Percentiles rank a stretch among this genome's conserved stretches.
These are phyloP conservation scores for Danio tinwini DNA, from an alignment of 2,797 vertebrate genomes.

Conservation along the genomic window DNA sequence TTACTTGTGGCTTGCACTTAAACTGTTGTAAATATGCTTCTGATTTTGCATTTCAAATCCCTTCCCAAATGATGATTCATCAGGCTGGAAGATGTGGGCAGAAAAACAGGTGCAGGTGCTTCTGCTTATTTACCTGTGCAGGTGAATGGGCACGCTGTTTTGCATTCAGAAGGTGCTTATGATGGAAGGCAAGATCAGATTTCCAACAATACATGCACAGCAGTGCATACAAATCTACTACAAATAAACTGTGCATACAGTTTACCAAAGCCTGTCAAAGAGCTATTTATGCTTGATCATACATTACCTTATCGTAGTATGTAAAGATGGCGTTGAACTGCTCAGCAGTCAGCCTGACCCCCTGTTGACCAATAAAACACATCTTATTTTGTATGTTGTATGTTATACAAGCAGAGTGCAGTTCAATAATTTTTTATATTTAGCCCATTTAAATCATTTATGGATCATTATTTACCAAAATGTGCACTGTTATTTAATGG, in stretches of 20 bases:
- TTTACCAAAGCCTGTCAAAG: constrained; percentile 14
- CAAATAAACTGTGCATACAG: too few species aligned
- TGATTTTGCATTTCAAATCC: constrained; percentile 50
- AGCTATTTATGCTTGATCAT: constrained; percentile 14
- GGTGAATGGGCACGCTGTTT: constrained; percentile 54
- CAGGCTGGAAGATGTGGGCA: constrained; percentile 3
- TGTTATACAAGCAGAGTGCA: too few species aligned
- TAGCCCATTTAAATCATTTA: too few species aligned
- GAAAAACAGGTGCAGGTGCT: constrained; percentile 63
- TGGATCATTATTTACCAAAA: too few species aligned
- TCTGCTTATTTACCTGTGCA: constrained; percentile 65
- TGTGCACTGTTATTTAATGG: too few species aligned
- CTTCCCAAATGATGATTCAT: constrained; percentile 45
- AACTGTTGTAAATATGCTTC: constrained; percentile 33
- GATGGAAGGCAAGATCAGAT: constrained; percentile 47
- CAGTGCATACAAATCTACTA: not conserved
- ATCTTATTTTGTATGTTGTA: too few species aligned
- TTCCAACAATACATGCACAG: constrained; percentile 37
- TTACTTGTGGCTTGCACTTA: constrained; percentile 16
- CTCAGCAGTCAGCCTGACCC: constrained; percentile 86
- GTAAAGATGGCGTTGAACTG: constrained; percentile 93
- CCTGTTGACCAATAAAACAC: constrained; percentile 73
- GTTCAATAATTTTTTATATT: too few species aligned
- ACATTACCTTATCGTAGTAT: constrained; percentile 91
- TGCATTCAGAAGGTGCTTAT: constrained; percentile 62